These are phyloP conservation scores for Mesorhabditis spiculigera DNA, from an alignment of 2,888 invertebrate genomes.

Conservation along the genomic window DNA sequence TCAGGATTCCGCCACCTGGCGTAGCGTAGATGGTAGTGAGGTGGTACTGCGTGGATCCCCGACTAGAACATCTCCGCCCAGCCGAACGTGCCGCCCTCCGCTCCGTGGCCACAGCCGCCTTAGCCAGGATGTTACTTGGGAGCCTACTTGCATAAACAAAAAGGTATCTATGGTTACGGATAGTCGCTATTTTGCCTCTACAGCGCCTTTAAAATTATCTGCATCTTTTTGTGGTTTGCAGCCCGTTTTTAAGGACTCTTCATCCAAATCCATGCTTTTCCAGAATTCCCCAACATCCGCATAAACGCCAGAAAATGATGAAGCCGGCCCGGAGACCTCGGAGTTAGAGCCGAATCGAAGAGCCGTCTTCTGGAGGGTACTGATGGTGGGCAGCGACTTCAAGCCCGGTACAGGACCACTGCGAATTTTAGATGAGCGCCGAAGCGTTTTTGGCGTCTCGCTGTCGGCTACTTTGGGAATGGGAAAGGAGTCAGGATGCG, in stretches of 20 bases:
- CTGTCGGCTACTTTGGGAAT: constrained; percentile 68
- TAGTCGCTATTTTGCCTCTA: too few relatives aligned
- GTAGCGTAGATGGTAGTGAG: constrained; percentile 63
- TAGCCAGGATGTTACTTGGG: constrained; percentile 28
- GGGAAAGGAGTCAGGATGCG: constrained; percentile 31
- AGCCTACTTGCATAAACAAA: constrained; percentile 25
- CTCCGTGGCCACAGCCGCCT: constrained; percentile 12
- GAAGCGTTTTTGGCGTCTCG: constrained; percentile 76
- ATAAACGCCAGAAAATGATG: constrained; percentile 61
- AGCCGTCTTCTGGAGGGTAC: constrained; percentile 21
- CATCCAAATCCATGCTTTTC: neutral
- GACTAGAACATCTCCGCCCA: constrained; percentile 74
- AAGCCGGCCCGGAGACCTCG: constrained; percentile 79
- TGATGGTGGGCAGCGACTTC: constrained; percentile 13
- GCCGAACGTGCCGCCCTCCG: constrained; percentile 74
- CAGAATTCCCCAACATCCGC: constrained; percentile 25
- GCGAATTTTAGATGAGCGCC: constrained; percentile 4
- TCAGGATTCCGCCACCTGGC: constrained; percentile 38
- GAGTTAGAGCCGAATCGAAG: constrained; percentile 60
- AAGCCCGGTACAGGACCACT: constrained; percentile 14
- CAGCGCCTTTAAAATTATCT: too few relatives aligned
- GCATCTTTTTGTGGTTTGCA: too few relatives aligned
- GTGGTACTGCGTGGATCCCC: constrained; percentile 73
- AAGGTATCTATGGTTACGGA: constrained; percentile 17
- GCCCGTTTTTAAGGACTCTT: neutral